Evolutionary conservation across 2,888 invertebrate genomes (phyloP), one percentile per base, ranked within the genome.

Genomic region (Archaeoteleia sp.): DNA sequence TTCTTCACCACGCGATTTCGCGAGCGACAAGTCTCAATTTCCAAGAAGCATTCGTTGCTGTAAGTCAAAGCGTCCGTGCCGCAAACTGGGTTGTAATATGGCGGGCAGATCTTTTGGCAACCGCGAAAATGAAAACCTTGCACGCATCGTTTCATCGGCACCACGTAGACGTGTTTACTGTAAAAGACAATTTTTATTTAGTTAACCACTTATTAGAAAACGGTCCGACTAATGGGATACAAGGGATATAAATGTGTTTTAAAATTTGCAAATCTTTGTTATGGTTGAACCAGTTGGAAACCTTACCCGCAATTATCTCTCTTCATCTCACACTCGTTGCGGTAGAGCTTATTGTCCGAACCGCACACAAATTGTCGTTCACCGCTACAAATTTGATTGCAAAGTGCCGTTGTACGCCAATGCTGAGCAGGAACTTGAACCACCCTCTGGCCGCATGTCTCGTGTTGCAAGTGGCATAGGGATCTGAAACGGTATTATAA

Each of bases 61-160:
- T 97, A 97, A 0, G 96, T 96, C 88, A 93, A 94, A 65, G 91
- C 90, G 81, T 97, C 96, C 1, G 93, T 93, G n/a, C 95, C 97
- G 84, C 97, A 97, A 3, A 96, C 94, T 0, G 96, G 95, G 80
- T 96, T 95, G 87, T 92, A 95, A 76, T 93, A 93, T 0, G 93
- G 89, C 5, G 95, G 92, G 78, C 95, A 95, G 73, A 95, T 95
- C 77, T 92, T 91, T 40, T 93, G 93, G 79, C 95, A 96, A 42
- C 95, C 95, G 37, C 92, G 90, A 86, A 95, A 95, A 78, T 93
- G 90, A 87, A 95, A 95, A 54, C 93, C 92, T 39, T 94, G 88
- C 17, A 95, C 87, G 84, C 95, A 96, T 29, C 95, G 89, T 82
- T 95, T 94, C 86, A 95, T 89, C 0, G 95, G 95, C n/a, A 95